Conservation (phyloP, 2,888 invertebrate genomes). For the Acleris cristana region DNA sequence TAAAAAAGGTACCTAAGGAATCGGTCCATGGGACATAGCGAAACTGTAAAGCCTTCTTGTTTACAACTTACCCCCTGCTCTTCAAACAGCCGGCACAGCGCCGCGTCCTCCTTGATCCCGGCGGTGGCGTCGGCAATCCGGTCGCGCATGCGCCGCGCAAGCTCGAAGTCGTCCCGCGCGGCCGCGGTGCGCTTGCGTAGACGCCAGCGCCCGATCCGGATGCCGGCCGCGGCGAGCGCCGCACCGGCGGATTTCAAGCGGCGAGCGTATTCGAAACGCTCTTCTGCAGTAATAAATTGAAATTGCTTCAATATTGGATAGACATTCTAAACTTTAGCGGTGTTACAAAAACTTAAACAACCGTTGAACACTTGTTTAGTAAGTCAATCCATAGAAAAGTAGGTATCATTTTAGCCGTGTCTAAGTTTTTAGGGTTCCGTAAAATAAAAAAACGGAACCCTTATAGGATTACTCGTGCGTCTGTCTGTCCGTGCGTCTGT, state of each 20-base stretch:
- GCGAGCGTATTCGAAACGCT: constrained; percentile 96
- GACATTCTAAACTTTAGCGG: too few relatives aligned
- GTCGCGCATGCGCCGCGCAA: constrained; percentile 93
- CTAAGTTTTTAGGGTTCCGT: too few relatives aligned
- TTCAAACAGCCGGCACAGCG: constrained; percentile 91
- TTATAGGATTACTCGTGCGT: too few relatives aligned
- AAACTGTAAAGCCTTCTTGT: too few relatives aligned
- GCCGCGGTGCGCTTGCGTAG: constrained; percentile 96
- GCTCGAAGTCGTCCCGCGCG: constrained; percentile 95
- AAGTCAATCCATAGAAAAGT: too few relatives aligned
- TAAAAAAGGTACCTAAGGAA: too few relatives aligned
- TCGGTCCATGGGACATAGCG: too few relatives aligned
- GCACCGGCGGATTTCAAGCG: constrained; percentile 94
- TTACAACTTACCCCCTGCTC: constrained; percentile 85
- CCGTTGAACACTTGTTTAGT: too few relatives aligned
- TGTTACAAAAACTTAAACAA: too few relatives aligned
- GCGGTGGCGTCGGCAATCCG: constrained; percentile 93
- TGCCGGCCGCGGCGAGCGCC: constrained; percentile 92
- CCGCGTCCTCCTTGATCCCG: constrained; percentile 89
- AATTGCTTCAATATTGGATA: not conserved
- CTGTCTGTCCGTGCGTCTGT: too few relatives aligned
- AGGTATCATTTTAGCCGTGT: too few relatives aligned
- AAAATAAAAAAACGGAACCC: too few relatives aligned
- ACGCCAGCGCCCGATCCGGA: constrained; percentile 94
- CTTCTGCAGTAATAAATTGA: constrained; percentile 84